These are phyloP conservation scores for Corythucha ciliata DNA, from an alignment of 2,888 invertebrate genomes.

Conservation along the genomic window DNA sequence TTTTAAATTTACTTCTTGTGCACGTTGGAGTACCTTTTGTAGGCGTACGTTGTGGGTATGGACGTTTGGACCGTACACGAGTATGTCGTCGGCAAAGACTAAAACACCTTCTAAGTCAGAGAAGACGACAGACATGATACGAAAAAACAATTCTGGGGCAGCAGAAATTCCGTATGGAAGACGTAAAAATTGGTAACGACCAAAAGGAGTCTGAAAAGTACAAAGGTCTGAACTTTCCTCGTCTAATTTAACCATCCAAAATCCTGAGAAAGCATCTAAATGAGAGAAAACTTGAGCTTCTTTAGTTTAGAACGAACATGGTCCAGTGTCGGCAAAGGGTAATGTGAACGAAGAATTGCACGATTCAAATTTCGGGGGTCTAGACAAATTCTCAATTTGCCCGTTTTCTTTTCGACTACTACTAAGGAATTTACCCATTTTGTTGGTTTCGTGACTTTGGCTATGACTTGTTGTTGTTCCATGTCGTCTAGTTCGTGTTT, in stretches of 20 bases:
- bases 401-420: not conserved
- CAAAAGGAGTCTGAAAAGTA: constrained; percentile 11
- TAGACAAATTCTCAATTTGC: constrained; percentile 5
- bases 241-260: constrained; percentile 5
- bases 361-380: constrained; percentile 12
- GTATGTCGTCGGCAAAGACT: constrained; percentile 12
- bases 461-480: constrained; percentile 5
- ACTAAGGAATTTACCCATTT: constrained; percentile 13
- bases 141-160: constrained; percentile 4
- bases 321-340: constrained; percentile 5
- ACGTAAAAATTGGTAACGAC: constrained; percentile 4
- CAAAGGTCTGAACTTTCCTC: constrained; percentile 1
- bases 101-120: constrained; percentile 5
- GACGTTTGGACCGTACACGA: not conserved
- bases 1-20: not conserved
- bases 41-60: constrained; percentile 2
- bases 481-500: constrained; percentile 8
- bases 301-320: constrained; percentile 12
- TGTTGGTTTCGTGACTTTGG: constrained; percentile 9
- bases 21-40: constrained; percentile 6
- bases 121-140: not conserved
- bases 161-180: constrained; percentile 14
- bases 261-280: constrained; percentile 6
- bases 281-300: not conserved
- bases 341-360: constrained; percentile 1